These are phyloP conservation scores for Panorpa germanica DNA, from an alignment of 2,888 invertebrate species.

Conservation along the genomic window DNA sequence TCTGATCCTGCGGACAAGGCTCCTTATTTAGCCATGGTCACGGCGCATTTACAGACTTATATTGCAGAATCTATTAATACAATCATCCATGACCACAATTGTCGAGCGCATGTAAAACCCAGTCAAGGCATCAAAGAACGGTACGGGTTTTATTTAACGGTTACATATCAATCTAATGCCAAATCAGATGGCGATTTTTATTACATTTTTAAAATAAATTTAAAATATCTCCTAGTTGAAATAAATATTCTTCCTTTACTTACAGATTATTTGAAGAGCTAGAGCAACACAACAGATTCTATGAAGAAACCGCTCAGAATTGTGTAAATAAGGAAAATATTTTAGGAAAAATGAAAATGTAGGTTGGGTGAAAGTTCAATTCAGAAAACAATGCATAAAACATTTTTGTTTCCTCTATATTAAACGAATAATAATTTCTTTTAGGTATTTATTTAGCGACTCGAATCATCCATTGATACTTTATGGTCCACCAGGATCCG, in stretches of 20 bases:
- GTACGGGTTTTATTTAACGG: too few species aligned
- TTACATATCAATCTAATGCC: too few species aligned
- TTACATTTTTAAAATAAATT: too few species aligned
- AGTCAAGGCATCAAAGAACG: too few species aligned
- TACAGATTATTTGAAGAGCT: slow-evolving; percentile 43
- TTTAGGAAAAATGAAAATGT: slow-evolving; percentile 46
- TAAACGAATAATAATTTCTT: slow-evolving; percentile 13
- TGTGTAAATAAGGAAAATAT: slow-evolving; percentile 49
- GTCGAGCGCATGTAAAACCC: slow-evolving; percentile 33
- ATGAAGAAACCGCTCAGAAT: slow-evolving; percentile 49
- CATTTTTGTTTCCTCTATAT: slow-evolving; percentile 5
- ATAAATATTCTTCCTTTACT: slow-evolving; percentile 10
- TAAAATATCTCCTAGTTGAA: too few species aligned
- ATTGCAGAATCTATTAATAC: slow-evolving; percentile 47
- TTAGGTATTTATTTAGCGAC: slow-evolving; percentile 43
- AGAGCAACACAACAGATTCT: slow-evolving; percentile 50
- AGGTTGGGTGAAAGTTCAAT: slow-evolving; percentile 20
- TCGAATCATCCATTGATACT: slow-evolving; percentile 46
- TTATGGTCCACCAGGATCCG: slow-evolving; percentile 63
- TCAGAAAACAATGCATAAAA: not conserved
- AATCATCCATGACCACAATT: slow-evolving; percentile 46
- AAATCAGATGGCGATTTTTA: too few species aligned
- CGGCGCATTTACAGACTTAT: slow-evolving; percentile 43
- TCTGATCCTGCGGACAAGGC: slow-evolving; percentile 32
- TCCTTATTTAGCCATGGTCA: slow-evolving; percentile 42